A percentile compares a stretch with the other conserved stretches of the same genome.
Conservation (phyloP, 2,888 invertebrate genomes). For the Phyto melanocephala region DNA sequence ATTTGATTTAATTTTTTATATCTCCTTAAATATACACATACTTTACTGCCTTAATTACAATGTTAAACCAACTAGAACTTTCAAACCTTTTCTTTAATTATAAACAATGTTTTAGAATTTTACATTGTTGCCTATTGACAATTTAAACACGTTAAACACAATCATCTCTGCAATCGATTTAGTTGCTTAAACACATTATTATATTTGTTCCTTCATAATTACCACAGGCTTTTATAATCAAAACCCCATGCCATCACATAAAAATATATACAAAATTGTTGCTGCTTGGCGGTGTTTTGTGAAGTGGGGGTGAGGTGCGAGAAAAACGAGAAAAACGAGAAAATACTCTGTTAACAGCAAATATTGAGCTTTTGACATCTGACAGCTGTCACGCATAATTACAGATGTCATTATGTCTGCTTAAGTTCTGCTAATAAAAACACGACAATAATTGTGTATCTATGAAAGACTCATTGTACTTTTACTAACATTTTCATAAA, state of each 20-base stretch:
- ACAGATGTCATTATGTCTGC: slow-evolving; percentile 62
- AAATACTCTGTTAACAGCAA: slow-evolving; percentile 56
- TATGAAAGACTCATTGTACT: slow-evolving; percentile 9
- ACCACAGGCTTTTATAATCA: slow-evolving; percentile 47
- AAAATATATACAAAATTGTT: background rate
- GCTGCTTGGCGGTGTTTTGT: background rate
- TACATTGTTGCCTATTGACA: background rate
- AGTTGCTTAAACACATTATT: slow-evolving; percentile 19
- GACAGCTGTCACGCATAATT: slow-evolving; percentile 65
- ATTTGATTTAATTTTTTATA: too few relatives aligned
- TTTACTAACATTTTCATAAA: slow-evolving; percentile 11
- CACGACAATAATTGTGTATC: background rate
- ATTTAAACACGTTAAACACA: background rate
- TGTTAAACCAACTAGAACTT: too few relatives aligned
- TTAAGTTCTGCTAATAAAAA: slow-evolving; percentile 53
- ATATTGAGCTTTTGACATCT: slow-evolving; percentile 56
- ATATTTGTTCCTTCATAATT: slow-evolving; percentile 31
- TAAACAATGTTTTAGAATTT: background rate
- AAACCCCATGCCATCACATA: background rate
- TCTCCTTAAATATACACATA: too few relatives aligned
- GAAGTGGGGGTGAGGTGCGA: too few relatives aligned
- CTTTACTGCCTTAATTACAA: too few relatives aligned
- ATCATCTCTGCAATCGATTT: background rate
- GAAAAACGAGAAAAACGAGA: slow-evolving; percentile 12
- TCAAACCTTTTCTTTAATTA: background rate